phyloP scores from a whole-genome alignment of 64 coral and sea anemone genomes.

The Catalaphyllia jardinei region DNA sequence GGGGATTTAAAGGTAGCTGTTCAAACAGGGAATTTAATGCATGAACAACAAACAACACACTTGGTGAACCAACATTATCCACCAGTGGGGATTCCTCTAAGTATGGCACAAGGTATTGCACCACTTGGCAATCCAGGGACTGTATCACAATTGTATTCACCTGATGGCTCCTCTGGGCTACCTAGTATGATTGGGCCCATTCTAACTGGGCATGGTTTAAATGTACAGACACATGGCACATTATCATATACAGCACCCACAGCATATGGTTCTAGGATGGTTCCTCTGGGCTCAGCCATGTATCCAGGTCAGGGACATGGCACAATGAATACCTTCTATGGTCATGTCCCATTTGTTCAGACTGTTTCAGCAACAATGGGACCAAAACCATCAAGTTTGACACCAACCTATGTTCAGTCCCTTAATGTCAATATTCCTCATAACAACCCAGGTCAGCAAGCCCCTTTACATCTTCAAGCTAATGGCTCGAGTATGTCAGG shows the following conservation, averaged over 20 bases:
- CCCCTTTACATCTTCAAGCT: conserved; percentile 24
- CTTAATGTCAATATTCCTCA: conserved; percentile 33
- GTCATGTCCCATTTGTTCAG: conserved; percentile 34
- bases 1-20: background rate
- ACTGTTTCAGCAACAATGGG: conserved; percentile 40
- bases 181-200: conserved; percentile 7
- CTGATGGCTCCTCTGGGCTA: background rate
- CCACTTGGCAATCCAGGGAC: background rate
- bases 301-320: conserved; percentile 15
- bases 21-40: background rate
- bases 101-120: background rate
- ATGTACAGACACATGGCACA: background rate
- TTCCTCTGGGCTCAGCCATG: background rate
- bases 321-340: conserved; percentile 7
- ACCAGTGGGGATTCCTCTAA: background rate
- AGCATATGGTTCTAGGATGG: conserved; percentile 1
- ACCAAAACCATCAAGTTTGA: conserved; percentile 43
- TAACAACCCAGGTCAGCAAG: background rate
- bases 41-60: background rate
- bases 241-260: conserved; percentile 3
- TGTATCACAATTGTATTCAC: conserved; percentile 7
- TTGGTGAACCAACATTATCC: conserved; percentile 16
- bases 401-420: conserved; percentile 33
- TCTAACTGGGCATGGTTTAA: background rate
- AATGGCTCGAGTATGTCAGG: background rate